phyloP scores from a whole-genome alignment of 2,113 vertebrate genomes.

The Nannospalax galili region DNA sequence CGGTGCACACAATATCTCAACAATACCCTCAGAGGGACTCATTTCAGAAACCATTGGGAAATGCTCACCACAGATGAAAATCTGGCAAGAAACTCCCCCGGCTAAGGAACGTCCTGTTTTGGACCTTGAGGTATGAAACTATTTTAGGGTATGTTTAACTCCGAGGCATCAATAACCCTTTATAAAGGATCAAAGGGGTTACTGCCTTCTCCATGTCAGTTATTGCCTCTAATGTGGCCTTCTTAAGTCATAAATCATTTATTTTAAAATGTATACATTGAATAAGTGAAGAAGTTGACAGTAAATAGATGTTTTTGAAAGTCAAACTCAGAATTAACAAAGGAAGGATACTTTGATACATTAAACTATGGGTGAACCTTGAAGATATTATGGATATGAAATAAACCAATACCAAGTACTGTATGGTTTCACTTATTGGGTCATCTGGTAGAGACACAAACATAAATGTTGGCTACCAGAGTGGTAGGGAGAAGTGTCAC shows the following conservation, averaged over 20 bases:
- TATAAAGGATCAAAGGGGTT: fast-evolving
- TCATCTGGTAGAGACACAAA: neutral
- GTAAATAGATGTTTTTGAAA: neutral
- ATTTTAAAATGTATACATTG: neutral
- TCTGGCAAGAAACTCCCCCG: slow-evolving; percentile 47
- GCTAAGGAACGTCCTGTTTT: slow-evolving; percentile 13
- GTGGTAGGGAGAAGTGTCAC: no score
- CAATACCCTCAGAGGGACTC: slow-evolving; percentile 31
- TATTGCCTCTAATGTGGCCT: neutral
- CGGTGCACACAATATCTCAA: slow-evolving; percentile 42
- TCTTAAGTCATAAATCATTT: neutral
- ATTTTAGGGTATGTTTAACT: neutral
- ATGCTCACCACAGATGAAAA: slow-evolving; percentile 52
- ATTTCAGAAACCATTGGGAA: slow-evolving; percentile 72
- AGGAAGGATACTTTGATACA: neutral
- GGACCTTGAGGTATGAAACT: neutral
- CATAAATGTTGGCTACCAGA: neutral
- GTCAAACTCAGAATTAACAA: neutral
- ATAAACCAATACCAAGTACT: neutral
- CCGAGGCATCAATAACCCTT: neutral
- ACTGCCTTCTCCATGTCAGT: neutral
- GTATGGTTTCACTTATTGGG: neutral
- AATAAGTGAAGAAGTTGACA: neutral
- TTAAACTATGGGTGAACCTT: neutral
- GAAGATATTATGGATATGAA: neutral